Evolutionary conservation across 2,888 invertebrate species (phyloP), one percentile per base, ranked within the genome.

Genomic region (Eudasyphora cyanicolor): DNA sequence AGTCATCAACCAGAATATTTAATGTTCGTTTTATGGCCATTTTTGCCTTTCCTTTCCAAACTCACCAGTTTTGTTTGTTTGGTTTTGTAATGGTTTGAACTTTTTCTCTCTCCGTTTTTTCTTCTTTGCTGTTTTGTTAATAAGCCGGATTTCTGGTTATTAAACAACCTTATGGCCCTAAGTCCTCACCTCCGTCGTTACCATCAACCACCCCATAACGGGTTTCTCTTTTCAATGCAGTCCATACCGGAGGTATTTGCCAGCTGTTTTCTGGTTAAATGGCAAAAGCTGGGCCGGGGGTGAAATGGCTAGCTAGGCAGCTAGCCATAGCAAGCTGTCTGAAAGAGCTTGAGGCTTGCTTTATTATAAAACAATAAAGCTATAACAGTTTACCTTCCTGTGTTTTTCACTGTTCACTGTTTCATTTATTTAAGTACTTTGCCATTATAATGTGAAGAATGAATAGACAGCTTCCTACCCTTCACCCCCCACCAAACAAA

Each of bases 91-190:
- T 42, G 71, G 38, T 73, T 73, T 60, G 32, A 8, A 51, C 32
- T 54, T 35, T 62, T 70, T 35, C 7, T 77, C 27, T 12, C 45
- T 45, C 12, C 32, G 32, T 69, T 76, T 64, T 51, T 49, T 45
- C 0, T 49, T n/a, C 49, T 14, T 19, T 19, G 5, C 45, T 76
- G 19, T 71, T 49, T 67, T 49, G 67, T 71, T 78, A 78, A 78
- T 78, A 79, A 79, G 73, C 82, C 79, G 73, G 76, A 80, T 83
- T 70, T 79, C 79, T 83, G 76, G 76, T 77, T 83, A 74, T 74
- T 76, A 79, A 74, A 45, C 79, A 79, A 83, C 73, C 79, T 57
- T 75, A 35, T n/a, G 60, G 21, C 32, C 71, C 42, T 17, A 10
- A n/a, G 14, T 42, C 42, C 4, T 67, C 35, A n/a, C 24, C 19